Base-by-base conservation (phyloP, 2,888 invertebrate species). In the Hyppa rectilinea region DNA sequence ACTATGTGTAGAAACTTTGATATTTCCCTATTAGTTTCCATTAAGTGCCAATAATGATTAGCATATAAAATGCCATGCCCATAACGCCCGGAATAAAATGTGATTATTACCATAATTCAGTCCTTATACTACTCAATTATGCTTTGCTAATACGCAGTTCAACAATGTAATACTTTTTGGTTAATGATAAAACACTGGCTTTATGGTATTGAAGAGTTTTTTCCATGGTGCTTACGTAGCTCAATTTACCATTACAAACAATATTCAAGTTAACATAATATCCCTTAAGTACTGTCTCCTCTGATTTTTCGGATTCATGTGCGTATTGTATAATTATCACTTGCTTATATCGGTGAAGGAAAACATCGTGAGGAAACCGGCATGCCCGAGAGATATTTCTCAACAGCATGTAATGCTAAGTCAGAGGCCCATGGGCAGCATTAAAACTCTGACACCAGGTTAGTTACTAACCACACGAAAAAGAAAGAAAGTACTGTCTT, bases 81-180 rank as follows among this genome's bases (percentile, higher is more conserved):
- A 12, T 26, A 34, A 31, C 29, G 7, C 14, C 17, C 38, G 26
- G 34, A 52, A n/a, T 36, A 53, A 65, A 65, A 53, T 45, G 20
- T 45, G 12, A 36, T 17, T n/a, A 26, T n/a, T n/a, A 47, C 26
- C 26, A 65, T 53, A 29, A 36, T 53, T 45, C 36, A 68, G 17
- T 36, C 34, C 29, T 26, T 26, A 12, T 17, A 43, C 36, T 63
- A 50, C 52, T 26, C 26, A 43, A 43, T n/a, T n/a, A n/a, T 52
- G 29, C 43, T 36, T 52, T 65, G 43, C 43, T 29, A 45, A 65
- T 53, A 68, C n/a, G n/a, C n/a, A n/a, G n/a, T 53, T 66, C 36
- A 23, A 38, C 53, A 68, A 14, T n/a, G 45, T 20, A 31, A 50
- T 34, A 50, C 3, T 26, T 40, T 63, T 62, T 63, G 66, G 63